Conservation (phyloP, 2,888 invertebrate species). For the Linnaemya tessellans region DNA sequence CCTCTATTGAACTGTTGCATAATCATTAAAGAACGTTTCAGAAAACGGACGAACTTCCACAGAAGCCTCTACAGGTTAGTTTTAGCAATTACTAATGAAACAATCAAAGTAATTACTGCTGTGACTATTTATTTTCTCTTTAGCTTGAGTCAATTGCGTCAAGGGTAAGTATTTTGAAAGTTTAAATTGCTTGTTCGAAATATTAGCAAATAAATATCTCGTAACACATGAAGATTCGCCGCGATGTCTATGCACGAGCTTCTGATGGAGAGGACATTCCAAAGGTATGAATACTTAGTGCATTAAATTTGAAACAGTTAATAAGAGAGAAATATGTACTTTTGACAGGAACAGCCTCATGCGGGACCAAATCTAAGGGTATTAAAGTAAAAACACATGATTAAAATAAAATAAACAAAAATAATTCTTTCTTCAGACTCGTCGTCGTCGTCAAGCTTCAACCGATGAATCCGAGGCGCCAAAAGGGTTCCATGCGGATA, state of each 20-base stretch:
- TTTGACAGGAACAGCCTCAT: constrained; percentile 5
- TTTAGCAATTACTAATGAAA: neutral
- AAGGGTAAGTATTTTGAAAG: constrained; percentile 38
- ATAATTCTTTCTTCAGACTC: constrained; percentile 7
- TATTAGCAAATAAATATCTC: neutral
- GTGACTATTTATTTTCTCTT: neutral
- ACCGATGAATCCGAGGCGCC: constrained; percentile 27
- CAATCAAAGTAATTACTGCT: neutral
- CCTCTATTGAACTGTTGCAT: neutral
- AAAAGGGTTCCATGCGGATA: neutral
- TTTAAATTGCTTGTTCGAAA: neutral
- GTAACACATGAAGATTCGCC: constrained; percentile 24
- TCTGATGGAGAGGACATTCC: constrained; percentile 15
- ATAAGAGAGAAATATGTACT: neutral
- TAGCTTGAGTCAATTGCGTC: constrained; percentile 3
- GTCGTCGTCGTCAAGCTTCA: constrained; percentile 50
- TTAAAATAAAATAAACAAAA: neutral
- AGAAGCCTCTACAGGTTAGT: constrained; percentile 39
- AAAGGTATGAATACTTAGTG: constrained; percentile 20
- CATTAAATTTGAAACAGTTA: neutral
- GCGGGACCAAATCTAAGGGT: constrained; percentile 18
- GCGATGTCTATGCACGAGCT: neutral
- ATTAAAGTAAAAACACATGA: neutral
- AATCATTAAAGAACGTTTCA: constrained; percentile 12
- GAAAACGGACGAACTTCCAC: constrained; percentile 34